phyloP scores from a whole-genome alignment of 2,888 invertebrate species.

The Clostera curtula region DNA sequence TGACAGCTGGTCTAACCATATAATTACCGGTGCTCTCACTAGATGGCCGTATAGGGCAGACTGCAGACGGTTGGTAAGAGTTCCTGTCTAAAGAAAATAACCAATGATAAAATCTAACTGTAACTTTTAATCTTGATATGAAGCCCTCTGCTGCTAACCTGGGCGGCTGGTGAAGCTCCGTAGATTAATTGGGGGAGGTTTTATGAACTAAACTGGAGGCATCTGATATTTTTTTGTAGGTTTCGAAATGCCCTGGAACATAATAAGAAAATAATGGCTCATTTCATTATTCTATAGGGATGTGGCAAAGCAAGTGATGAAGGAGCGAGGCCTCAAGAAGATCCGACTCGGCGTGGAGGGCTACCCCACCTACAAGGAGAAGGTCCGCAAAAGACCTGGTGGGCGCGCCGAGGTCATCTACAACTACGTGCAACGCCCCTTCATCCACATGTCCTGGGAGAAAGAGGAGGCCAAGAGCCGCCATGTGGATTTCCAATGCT shows the following conservation, averaged over 20 bases:
- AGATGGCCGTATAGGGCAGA: too few relatives aligned
- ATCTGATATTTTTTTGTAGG: too few relatives aligned
- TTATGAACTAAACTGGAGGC: too few relatives aligned
- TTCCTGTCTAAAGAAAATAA: too few relatives aligned
- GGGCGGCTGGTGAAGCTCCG: too few relatives aligned
- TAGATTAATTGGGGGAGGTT: too few relatives aligned
- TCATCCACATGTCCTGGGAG: slow-evolving; percentile 99
- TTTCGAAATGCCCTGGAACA: background rate
- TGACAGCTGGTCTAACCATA: too few relatives aligned
- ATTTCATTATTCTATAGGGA: slow-evolving; percentile 77
- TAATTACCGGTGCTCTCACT: too few relatives aligned
- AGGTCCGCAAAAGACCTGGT: slow-evolving; percentile 95
- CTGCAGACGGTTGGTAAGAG: too few relatives aligned
- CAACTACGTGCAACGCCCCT: slow-evolving; percentile 99
- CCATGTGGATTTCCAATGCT: slow-evolving; percentile 99
- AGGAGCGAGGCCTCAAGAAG: slow-evolving; percentile 98
- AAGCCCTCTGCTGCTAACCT: too few relatives aligned
- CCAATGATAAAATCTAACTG: too few relatives aligned
- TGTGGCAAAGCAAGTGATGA: slow-evolving; percentile 99
- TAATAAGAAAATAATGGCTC: background rate
- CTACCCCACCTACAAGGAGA: slow-evolving; percentile 99
- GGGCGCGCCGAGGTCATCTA: slow-evolving; percentile 97
- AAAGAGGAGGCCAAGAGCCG: slow-evolving; percentile 99
- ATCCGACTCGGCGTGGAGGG: slow-evolving; percentile 99
- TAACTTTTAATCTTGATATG: too few relatives aligned